These are phyloP conservation scores for Drosophila miranda DNA, from an alignment of 1,140 invertebrate genomes.

Conservation along the genomic window DNA sequence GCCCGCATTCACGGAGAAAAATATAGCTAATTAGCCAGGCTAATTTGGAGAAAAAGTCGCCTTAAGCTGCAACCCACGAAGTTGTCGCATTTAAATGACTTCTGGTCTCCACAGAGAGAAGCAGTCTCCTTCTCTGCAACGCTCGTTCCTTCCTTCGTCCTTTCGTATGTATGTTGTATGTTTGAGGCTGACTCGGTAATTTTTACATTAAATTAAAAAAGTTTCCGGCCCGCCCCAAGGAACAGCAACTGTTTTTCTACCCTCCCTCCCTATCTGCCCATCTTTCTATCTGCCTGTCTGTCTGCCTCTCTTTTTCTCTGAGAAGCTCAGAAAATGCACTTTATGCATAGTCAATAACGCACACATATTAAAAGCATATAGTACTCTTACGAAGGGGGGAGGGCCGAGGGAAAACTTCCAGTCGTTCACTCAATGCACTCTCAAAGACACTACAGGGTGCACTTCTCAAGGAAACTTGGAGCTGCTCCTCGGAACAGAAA, in stretches of 20 bases:
- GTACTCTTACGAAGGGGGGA: background rate
- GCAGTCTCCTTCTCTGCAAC: no score
- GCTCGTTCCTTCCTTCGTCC: background rate
- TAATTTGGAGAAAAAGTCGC: constrained; percentile 62
- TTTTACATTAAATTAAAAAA: constrained; percentile 78
- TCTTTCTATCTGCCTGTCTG: no score
- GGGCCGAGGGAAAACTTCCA: constrained; percentile 50
- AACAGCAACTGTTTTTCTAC: constrained; percentile 34
- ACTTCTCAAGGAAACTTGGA: constrained; percentile 47
- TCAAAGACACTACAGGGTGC: constrained; percentile 66
- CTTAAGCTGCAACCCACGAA: constrained; percentile 55
- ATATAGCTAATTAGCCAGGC: constrained; percentile 67
- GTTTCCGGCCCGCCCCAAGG: constrained; percentile 28
- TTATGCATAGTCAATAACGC: constrained; percentile 63
- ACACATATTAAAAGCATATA: constrained; percentile 15
- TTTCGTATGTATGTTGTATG: constrained; percentile 2
- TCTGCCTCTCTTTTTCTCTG: constrained; percentile 2
- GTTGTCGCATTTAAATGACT: constrained; percentile 54
- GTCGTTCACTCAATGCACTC: constrained; percentile 70
- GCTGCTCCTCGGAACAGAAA: constrained; percentile 50
- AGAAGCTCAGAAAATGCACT: constrained; percentile 52
- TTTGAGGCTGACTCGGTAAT: constrained; percentile 34
- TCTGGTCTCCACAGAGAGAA: background rate
- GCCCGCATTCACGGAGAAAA: constrained; percentile 4
- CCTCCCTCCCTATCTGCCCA: no score